Percentiles rank a stretch among this genome's conserved stretches.
Evolutionary conservation across 2,888 invertebrate species (phyloP).

Genomic region (Steinernema scapterisci): DNA sequence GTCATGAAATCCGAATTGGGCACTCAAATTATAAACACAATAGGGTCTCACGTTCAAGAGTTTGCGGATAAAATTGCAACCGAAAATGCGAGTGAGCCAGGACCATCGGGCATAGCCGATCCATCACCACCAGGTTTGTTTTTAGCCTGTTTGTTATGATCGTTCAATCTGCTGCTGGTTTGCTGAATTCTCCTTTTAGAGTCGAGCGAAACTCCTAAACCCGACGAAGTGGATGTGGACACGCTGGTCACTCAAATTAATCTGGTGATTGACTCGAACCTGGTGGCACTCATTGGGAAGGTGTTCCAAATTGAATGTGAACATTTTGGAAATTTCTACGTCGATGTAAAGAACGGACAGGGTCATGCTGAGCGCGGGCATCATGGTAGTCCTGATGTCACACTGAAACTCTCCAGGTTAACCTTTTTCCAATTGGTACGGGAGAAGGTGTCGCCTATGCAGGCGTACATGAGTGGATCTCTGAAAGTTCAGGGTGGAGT

Average conservation of each 20-base stretch:
- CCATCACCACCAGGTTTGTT: no score
- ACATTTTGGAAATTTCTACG: conserved; percentile 45
- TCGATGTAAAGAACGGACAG: conserved; percentile 48
- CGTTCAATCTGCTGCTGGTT: no score
- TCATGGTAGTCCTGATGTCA: conserved; percentile 33
- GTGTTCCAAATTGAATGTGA: conserved; percentile 45
- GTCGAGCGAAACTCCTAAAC: not conserved
- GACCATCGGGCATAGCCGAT: not conserved
- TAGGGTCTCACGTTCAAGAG: conserved; percentile 34
- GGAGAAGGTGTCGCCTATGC: conserved; percentile 52
- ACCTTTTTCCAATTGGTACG: conserved; percentile 42
- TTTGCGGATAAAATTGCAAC: conserved; percentile 34
- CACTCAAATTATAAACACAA: conserved; percentile 34
- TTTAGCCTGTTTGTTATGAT: no score
- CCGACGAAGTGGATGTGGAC: conserved; percentile 47
- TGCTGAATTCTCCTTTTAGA: no score
- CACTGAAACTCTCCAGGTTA: conserved; percentile 34
- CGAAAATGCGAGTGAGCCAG: conserved; percentile 25
- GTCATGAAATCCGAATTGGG: conserved; percentile 40
- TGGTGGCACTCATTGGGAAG: conserved; percentile 45
- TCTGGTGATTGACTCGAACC: conserved; percentile 49
- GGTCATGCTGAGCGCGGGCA: conserved; percentile 35
- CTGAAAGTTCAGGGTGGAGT: conserved; percentile 54
- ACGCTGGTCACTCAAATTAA: conserved; percentile 48
- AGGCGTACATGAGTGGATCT: conserved; percentile 59